These are phyloP conservation scores for Byasa hedistus DNA, from an alignment of 2,888 invertebrate species.

Conservation along the genomic window DNA sequence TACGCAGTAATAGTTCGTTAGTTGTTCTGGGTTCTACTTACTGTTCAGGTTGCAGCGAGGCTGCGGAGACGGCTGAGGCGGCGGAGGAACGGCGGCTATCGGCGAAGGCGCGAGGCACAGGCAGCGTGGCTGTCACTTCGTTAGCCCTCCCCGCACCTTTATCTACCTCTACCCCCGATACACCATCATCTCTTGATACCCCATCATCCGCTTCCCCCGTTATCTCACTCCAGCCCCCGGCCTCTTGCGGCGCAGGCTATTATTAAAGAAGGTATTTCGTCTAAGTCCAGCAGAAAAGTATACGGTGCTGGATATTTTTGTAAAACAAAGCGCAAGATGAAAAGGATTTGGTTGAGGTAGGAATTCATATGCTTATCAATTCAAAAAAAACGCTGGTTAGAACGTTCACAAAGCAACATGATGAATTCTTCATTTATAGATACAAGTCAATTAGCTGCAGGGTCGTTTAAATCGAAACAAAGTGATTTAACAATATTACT, in stretches of 20 bases:
- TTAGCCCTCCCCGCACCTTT: constrained; percentile 67
- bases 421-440: too few relatives aligned
- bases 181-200: constrained; percentile 44
- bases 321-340: too few relatives aligned
- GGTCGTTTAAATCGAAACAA: too few relatives aligned
- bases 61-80: constrained; percentile 70
- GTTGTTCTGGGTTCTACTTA: constrained; percentile 36
- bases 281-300: background rate
- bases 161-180: constrained; percentile 34
- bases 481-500: too few relatives aligned
- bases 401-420: too few relatives aligned
- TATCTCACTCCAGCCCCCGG: constrained; percentile 43
- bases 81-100: constrained; percentile 87
- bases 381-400: too few relatives aligned
- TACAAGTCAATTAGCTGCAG: too few relatives aligned
- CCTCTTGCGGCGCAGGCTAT: constrained; percentile 41
- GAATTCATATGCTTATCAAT: too few relatives aligned
- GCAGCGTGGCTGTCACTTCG: constrained; percentile 39
- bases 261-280: background rate
- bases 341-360: too few relatives aligned
- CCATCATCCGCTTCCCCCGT: constrained; percentile 27
- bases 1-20: background rate
- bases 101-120: constrained; percentile 89
- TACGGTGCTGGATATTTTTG: too few relatives aligned
- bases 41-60: constrained; percentile 71